phyloP scores from a whole-genome alignment of 2,113 vertebrate genomes.

The Cichladusa arquata region DNA sequence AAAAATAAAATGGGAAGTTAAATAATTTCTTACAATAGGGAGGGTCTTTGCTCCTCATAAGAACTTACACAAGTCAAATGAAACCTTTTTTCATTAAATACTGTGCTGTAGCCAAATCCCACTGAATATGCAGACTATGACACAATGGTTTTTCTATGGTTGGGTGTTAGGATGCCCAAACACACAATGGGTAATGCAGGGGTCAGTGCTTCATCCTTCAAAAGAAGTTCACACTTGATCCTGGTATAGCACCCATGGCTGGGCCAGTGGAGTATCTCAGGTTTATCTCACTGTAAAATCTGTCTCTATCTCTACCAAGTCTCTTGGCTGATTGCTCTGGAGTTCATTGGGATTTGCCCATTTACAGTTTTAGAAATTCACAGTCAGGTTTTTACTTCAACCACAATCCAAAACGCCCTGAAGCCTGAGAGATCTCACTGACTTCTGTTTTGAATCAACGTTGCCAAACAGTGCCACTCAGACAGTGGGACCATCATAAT shows the following conservation, averaged over 20 bases:
- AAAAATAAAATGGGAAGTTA: not conserved
- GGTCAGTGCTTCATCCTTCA: not conserved
- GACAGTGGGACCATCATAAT: not conserved
- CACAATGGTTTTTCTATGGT: not conserved
- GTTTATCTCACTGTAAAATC: not conserved
- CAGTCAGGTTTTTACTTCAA: not conserved
- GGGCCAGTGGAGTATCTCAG: not conserved
- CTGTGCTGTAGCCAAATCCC: not conserved
- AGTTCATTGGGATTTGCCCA: not conserved
- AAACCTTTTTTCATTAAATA: not conserved
- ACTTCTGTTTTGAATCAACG: not conserved
- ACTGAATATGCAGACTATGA: not conserved
- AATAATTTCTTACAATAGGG: not conserved
- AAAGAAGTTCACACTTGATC: not conserved
- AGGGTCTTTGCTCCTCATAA: not conserved
- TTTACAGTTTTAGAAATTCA: not conserved
- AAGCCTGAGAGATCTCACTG: not conserved
- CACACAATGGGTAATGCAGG: fast-evolving
- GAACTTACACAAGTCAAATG: not conserved
- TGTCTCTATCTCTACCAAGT: not conserved
- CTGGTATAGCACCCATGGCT: not conserved
- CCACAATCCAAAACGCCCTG: not conserved
- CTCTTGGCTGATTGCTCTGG: not conserved
- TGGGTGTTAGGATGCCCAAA: not conserved
- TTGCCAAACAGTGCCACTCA: not conserved